Evolutionary conservation across 2,113 vertebrate genomes (phyloP).

Genomic region (Arvicanthis niloticus): DNA sequence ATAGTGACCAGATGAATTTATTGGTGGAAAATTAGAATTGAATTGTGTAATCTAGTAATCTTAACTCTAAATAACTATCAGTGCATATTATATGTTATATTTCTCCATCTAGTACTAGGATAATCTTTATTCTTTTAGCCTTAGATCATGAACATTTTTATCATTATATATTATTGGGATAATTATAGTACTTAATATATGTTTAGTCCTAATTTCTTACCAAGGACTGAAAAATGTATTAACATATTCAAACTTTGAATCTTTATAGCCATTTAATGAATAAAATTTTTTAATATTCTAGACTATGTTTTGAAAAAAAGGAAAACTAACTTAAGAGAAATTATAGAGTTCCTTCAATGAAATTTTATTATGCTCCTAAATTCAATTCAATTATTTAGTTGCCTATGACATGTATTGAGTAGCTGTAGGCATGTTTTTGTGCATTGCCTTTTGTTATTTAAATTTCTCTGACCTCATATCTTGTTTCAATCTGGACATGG

Average conservation of each 20-base stretch:
- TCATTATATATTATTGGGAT: background rate
- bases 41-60: background rate
- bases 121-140: background rate
- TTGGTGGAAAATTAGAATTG: background rate
- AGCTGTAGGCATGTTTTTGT: no score
- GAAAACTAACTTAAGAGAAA: background rate
- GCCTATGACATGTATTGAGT: no score
- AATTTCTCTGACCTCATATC: no score
- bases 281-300: background rate
- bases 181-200: background rate
- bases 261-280: background rate
- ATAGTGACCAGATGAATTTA: background rate
- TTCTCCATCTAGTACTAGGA: background rate
- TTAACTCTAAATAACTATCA: background rate
- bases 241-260: background rate
- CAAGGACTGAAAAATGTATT: background rate
- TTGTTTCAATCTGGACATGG: no score
- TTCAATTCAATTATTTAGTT: background rate
- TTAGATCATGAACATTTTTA: background rate
- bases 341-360: background rate
- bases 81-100: background rate
- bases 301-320: background rate
- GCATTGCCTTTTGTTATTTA: no score
- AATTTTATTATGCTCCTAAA: background rate
- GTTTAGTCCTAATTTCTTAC: background rate